A percentile compares a stretch with the other conserved stretches of the same genome.
Evolutionary conservation across 2,888 invertebrate species (phyloP).

Genomic region (Toxonevra muliebris): DNA sequence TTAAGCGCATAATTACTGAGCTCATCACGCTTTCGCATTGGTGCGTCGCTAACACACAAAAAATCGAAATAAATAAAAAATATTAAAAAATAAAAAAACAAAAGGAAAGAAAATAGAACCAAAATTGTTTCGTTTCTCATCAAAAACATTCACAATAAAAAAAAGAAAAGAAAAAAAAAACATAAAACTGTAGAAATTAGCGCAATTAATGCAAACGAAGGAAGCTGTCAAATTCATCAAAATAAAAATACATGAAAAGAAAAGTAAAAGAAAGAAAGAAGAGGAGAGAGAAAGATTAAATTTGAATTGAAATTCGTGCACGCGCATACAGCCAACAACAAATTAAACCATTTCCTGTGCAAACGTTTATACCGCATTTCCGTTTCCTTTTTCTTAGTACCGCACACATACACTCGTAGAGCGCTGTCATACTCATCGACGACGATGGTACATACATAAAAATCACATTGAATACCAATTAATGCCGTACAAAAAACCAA

Average conservation of each 20-base stretch:
- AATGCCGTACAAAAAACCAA: background rate
- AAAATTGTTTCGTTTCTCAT: background rate
- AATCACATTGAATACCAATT: constrained; percentile 7
- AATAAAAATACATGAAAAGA: constrained; percentile 16
- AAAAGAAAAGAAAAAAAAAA: background rate
- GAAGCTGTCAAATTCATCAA: constrained; percentile 45
- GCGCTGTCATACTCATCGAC: too few relatives aligned
- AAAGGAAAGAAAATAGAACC: background rate
- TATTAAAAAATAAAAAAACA: too few relatives aligned
- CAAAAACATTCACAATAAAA: background rate
- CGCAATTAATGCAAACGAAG: constrained; percentile 51
- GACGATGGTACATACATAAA: background rate
- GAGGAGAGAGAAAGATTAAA: constrained; percentile 10
- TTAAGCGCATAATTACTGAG: constrained; percentile 8
- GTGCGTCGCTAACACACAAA: too few relatives aligned
- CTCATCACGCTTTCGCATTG: background rate
- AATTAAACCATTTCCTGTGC: background rate
- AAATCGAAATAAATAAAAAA: too few relatives aligned
- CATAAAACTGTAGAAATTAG: constrained; percentile 51
- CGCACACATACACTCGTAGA: background rate
- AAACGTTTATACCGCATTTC: background rate
- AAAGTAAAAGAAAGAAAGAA: background rate
- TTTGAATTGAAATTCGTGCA: background rate
- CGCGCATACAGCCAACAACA: background rate
- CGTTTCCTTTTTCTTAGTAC: background rate